Conservation (phyloP, 2,113 vertebrate genomes). For the Pogona vitticeps region DNA sequence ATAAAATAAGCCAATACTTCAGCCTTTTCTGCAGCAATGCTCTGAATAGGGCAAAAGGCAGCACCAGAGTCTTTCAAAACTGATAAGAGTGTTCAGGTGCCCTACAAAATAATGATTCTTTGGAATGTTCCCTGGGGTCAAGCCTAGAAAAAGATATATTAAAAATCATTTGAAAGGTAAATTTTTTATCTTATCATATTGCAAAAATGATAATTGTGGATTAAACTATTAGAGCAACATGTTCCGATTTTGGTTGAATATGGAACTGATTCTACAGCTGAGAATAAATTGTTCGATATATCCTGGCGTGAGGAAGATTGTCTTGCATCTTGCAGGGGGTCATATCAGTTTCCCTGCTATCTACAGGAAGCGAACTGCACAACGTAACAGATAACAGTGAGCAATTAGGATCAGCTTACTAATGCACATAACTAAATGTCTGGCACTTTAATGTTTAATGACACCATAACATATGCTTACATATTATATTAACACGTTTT, state of each 20-base stretch:
- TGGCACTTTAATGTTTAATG: conserved; percentile 47
- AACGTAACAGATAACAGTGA: conserved; percentile 53
- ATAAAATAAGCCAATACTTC: conserved; percentile 57
- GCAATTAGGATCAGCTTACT: conserved; percentile 59
- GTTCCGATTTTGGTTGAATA: conserved; percentile 45
- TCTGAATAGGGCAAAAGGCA: conserved; percentile 48
- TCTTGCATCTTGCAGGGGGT: conserved; percentile 55
- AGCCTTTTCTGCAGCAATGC: conserved; percentile 56
- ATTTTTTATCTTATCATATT: conserved; percentile 56
- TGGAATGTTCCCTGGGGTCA: conserved; percentile 45
- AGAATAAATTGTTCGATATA: conserved; percentile 67
- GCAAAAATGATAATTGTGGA: conserved; percentile 53
- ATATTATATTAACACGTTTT: conserved; percentile 22
- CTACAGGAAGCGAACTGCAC: conserved; percentile 39
- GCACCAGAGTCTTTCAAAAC: conserved; percentile 44
- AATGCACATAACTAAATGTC: not conserved
- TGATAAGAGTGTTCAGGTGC: conserved; percentile 57
- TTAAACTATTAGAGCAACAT: conserved; percentile 56
- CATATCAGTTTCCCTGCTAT: conserved; percentile 51
- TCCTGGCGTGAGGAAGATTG: conserved; percentile 64
- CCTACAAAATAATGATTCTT: conserved; percentile 61
- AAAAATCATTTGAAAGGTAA: conserved; percentile 35
- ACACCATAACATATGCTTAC: conserved; percentile 12
- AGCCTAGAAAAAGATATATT: not conserved
- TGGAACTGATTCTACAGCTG: conserved; percentile 60